Percentiles rank a stretch among this genome's conserved stretches.
These are phyloP conservation scores for Psettodes erumei DNA, from an alignment of 2,113 vertebrate genomes.

Conservation along the genomic window DNA sequence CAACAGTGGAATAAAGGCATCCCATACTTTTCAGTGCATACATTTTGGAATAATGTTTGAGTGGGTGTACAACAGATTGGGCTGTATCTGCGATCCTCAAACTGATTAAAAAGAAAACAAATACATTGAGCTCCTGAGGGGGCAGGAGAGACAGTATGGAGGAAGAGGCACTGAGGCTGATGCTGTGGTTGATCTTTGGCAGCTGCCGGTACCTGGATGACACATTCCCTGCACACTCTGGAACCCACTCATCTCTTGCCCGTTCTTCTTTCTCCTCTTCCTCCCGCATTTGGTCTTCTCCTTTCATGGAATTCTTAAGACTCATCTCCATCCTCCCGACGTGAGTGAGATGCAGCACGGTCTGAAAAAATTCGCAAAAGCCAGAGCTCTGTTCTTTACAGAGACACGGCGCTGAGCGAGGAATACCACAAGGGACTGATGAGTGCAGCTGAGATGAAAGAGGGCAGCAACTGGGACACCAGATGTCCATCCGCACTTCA, in stretches of 20 bases:
- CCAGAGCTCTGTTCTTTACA: not conserved
- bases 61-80: constrained; percentile 33
- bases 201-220: constrained; percentile 51
- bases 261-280: constrained; percentile 12
- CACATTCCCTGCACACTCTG: constrained; percentile 32
- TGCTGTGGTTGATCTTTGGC: constrained; percentile 30
- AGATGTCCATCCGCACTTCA: constrained; percentile 43
- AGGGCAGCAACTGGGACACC: constrained; percentile 31
- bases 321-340: not conserved
- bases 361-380: constrained; percentile 1
- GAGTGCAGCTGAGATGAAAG: constrained; percentile 40
- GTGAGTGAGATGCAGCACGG: not conserved
- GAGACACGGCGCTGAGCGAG: constrained; percentile 2
- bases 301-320: constrained; percentile 6
- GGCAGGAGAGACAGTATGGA: constrained; percentile 12
- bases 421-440: not conserved
- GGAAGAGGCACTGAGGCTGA: constrained; percentile 27
- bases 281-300: not conserved
- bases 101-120: constrained; percentile 66
- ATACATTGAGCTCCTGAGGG: constrained; percentile 2
- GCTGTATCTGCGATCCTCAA: constrained; percentile 50
- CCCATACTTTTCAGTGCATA: constrained; percentile 14
- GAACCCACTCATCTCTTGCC: constrained; percentile 37
- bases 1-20: constrained; percentile 33
- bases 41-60: constrained; percentile 47